phyloP scores from a whole-genome alignment of 92 coral and sea anemone species.

The Paramuricea clavata region DNA sequence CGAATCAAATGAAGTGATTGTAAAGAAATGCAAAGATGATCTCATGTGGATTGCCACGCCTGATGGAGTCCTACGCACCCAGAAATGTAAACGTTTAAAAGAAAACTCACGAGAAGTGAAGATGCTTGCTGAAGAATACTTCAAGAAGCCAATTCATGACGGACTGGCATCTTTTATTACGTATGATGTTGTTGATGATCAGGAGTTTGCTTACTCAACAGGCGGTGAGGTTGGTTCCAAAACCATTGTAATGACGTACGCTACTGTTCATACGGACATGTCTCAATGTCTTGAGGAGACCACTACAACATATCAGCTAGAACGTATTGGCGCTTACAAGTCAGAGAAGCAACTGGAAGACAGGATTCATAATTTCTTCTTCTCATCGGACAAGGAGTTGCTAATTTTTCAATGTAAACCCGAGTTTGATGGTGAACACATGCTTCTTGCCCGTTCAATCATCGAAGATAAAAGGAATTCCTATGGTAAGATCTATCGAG shows the following conservation, averaged over 20 bases:
- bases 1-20: slow-evolving; percentile 42
- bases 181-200: slow-evolving; percentile 15
- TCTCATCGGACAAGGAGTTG: background rate
- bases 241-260: slow-evolving; percentile 84
- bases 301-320: slow-evolving; percentile 8
- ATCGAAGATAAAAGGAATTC: slow-evolving; percentile 67
- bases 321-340: slow-evolving; percentile 40
- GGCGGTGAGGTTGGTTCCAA: slow-evolving; percentile 51
- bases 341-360: slow-evolving; percentile 42
- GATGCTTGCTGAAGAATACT: slow-evolving; percentile 24
- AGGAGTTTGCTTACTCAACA: background rate
- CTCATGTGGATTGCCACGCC: slow-evolving; percentile 58
- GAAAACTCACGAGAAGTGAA: slow-evolving; percentile 37
- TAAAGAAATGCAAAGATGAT: slow-evolving; percentile 51
- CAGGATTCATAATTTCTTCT: slow-evolving; percentile 26
- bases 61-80: slow-evolving; percentile 60
- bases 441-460: slow-evolving; percentile 41
- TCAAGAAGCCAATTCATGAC: slow-evolving; percentile 55
- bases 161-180: slow-evolving; percentile 48
- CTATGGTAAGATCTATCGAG: slow-evolving; percentile 43
- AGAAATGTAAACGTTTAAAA: slow-evolving; percentile 21
- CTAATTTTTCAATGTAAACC: slow-evolving; percentile 35
- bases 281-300: slow-evolving; percentile 60
- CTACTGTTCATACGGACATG: slow-evolving; percentile 80
- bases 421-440: slow-evolving; percentile 38